These are phyloP conservation scores for Anguilla rostrata DNA, from an alignment of 2,113 vertebrate species.

Conservation along the genomic window DNA sequence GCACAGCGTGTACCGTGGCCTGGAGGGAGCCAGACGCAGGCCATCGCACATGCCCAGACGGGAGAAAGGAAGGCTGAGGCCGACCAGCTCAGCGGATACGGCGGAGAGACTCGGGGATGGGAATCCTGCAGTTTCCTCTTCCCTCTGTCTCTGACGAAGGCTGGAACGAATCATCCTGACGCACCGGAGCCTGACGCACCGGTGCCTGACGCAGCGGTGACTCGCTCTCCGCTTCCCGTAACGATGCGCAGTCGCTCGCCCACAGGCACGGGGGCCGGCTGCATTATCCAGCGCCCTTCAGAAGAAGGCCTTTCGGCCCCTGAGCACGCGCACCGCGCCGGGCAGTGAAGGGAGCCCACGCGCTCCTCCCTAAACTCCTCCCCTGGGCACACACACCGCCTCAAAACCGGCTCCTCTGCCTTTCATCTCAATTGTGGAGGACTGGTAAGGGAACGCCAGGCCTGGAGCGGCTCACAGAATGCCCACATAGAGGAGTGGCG, in stretches of 20 bases:
- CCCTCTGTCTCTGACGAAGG: neutral
- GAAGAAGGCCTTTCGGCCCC: neutral
- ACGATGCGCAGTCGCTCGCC: neutral
- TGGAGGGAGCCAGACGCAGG: neutral
- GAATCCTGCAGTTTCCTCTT: neutral
- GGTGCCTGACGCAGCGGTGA: neutral
- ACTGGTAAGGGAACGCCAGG: slow-evolving; percentile 5
- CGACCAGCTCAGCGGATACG: neutral
- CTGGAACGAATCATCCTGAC: slow-evolving; percentile 11
- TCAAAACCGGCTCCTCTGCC: neutral
- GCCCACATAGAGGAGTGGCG: slow-evolving; percentile 14
- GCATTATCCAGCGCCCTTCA: too few species aligned
- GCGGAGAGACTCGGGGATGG: neutral
- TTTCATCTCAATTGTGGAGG: neutral
- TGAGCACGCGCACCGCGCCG: neutral
- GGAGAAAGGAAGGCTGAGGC: neutral
- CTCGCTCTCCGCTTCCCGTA: neutral
- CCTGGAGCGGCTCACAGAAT: slow-evolving; percentile 11
- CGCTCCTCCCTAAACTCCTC: neutral
- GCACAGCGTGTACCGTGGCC: neutral
- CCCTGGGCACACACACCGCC: neutral
- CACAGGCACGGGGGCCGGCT: neutral
- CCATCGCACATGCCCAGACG: neutral
- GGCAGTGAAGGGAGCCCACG: neutral
- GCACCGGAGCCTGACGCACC: neutral